A percentile compares a stretch with the other conserved stretches of the same genome.
phyloP scores from a whole-genome alignment of 2,113 vertebrate species.

The Ochotona curzoniae region DNA sequence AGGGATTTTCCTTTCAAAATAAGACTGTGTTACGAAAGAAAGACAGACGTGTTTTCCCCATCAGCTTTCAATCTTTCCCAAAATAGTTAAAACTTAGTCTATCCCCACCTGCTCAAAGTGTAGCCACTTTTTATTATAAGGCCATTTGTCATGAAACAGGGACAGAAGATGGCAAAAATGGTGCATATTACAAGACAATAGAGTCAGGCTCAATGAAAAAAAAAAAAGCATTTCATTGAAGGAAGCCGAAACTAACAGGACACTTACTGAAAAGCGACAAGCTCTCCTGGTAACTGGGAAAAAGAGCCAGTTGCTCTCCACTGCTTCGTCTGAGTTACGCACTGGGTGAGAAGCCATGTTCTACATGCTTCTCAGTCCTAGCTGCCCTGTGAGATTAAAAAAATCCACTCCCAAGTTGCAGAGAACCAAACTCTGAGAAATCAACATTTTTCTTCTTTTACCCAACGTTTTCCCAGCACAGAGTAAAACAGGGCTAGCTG shows the following conservation, averaged over 20 bases:
- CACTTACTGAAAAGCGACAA: background rate
- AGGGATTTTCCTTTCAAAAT: too few species aligned
- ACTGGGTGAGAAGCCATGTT: background rate
- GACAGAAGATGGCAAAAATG: background rate
- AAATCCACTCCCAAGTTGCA: background rate
- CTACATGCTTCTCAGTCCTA: background rate
- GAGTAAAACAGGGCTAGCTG: background rate
- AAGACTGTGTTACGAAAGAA: too few species aligned
- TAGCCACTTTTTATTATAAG: background rate
- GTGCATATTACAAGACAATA: background rate
- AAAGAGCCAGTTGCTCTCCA: background rate
- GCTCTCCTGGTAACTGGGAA: background rate
- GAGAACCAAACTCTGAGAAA: background rate
- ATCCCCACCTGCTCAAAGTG: background rate
- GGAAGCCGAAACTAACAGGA: background rate
- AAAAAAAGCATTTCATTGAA: background rate
- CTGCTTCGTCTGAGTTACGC: background rate
- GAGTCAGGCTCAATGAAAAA: background rate
- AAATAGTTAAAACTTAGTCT: background rate
- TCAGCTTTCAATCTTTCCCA: background rate
- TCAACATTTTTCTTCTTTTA: background rate
- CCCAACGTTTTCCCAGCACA: background rate
- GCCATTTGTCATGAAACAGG: background rate
- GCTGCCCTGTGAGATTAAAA: background rate
- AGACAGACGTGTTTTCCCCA: too few species aligned